Percentiles rank a stretch among this genome's conserved stretches.
phyloP scores from a whole-genome alignment of 2,888 invertebrate species.

The Parnassius smintheus region DNA sequence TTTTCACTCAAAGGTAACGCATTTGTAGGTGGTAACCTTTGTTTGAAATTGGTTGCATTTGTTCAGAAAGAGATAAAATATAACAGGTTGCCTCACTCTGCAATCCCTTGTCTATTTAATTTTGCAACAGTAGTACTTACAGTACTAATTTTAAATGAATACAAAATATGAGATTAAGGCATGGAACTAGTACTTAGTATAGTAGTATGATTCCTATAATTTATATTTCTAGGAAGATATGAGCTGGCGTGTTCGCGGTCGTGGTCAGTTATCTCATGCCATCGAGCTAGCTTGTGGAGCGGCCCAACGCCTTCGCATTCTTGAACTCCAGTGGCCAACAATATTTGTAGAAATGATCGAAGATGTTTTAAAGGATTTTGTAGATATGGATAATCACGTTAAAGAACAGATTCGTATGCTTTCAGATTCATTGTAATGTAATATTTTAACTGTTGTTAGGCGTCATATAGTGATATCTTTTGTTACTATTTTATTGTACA shows the following conservation, averaged over 20 bases:
- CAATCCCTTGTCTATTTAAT: no score
- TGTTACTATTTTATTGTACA: conserved; percentile 27
- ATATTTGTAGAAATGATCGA: conserved; percentile 89
- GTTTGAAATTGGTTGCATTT: no score
- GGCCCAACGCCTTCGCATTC: conserved; percentile 86
- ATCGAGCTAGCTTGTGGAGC: conserved; percentile 89
- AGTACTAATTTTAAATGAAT: no score
- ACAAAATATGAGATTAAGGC: no score
- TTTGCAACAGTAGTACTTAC: no score
- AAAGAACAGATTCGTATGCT: conserved; percentile 83
- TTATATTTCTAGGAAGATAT: conserved; percentile 82
- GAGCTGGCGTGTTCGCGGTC: conserved; percentile 87
- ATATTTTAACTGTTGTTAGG: conserved; percentile 18
- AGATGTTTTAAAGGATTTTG: conserved; percentile 89
- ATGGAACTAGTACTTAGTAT: no score
- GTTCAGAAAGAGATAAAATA: no score
- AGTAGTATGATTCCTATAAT: neutral
- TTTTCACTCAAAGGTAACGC: no score
- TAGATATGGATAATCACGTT: conserved; percentile 90
- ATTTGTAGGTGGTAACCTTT: no score
- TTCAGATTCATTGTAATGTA: conserved; percentile 56
- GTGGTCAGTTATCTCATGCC: conserved; percentile 84
- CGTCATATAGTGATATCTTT: conserved; percentile 25
- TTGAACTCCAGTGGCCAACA: conserved; percentile 89
- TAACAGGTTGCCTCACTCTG: no score